Evolutionary conservation across 1,140 invertebrate species (phyloP).

Genomic region (Drosophila setifemur): DNA sequence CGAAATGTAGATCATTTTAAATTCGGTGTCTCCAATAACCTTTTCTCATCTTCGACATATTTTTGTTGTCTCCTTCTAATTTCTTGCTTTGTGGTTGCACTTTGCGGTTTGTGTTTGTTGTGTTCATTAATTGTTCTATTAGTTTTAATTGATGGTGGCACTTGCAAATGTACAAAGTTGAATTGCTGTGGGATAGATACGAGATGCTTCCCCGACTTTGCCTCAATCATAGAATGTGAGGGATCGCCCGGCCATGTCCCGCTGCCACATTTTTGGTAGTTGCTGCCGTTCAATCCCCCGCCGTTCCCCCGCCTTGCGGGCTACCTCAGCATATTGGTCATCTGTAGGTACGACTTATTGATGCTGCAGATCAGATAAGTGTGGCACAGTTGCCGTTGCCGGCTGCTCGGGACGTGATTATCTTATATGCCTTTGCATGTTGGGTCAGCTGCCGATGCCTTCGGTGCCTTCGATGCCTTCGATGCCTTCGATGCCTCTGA

Average conservation of each 20-base stretch:
- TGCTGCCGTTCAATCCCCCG: too few species aligned
- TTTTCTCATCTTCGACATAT: conserved; percentile 33
- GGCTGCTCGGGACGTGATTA: conserved; percentile 33
- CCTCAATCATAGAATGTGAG: not conserved
- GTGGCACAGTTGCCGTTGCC: conserved; percentile 32
- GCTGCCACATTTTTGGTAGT: not conserved
- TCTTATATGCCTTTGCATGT: conserved; percentile 44
- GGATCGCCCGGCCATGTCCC: not conserved
- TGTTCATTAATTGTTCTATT: conserved; percentile 75
- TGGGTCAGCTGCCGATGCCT: conserved; percentile 36
- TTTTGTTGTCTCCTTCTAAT: conserved; percentile 38
- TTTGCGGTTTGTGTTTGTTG: conserved; percentile 42
- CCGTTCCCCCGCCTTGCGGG: too few species aligned
- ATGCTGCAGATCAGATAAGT: conserved; percentile 60
- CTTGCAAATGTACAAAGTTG: conserved; percentile 59
- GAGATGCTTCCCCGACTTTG: conserved; percentile 2
- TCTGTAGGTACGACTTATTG: conserved; percentile 49
- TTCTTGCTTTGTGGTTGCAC: conserved; percentile 59
- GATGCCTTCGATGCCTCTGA: conserved; percentile 9
- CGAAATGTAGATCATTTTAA: not conserved
- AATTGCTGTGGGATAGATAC: conserved; percentile 43
- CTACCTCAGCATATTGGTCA: conserved; percentile 38
- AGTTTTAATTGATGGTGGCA: conserved; percentile 74
- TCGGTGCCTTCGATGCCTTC: too few species aligned
- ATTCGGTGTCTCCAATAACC: not conserved